Percentiles rank a stretch among this genome's conserved stretches.
Conservation (phyloP, 2,888 invertebrate species). For the Heliconius aoede region DNA sequence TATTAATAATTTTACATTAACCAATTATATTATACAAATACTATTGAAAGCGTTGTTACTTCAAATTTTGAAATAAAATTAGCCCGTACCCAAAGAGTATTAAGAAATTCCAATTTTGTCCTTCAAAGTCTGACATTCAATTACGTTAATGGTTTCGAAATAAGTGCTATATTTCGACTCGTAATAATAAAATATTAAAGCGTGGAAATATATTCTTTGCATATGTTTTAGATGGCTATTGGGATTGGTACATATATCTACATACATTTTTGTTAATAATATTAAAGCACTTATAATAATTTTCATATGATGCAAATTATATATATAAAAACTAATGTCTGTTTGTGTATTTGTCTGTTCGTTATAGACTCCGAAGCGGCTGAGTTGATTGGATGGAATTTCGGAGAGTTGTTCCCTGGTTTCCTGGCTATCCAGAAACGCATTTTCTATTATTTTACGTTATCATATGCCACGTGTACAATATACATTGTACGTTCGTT, state of each 20-base stretch:
- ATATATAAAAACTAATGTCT: neutral
- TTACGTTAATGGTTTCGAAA: slow-evolving; percentile 16
- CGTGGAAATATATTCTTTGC: neutral
- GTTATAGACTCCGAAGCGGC: too few relatives aligned
- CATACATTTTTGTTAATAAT: too few relatives aligned
- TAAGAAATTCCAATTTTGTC: slow-evolving; percentile 2
- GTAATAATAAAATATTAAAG: slow-evolving; percentile 7
- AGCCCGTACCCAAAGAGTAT: neutral
- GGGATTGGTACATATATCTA: too few relatives aligned
- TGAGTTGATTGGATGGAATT: too few relatives aligned
- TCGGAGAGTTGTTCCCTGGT: too few relatives aligned
- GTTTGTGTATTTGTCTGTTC: too few relatives aligned
- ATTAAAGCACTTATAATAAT: neutral
- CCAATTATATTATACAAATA: neutral
- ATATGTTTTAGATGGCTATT: neutral
- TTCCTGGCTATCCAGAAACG: too few relatives aligned
- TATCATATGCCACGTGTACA: neutral
- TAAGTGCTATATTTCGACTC: slow-evolving; percentile 3
- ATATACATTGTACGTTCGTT: neutral
- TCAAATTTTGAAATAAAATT: slow-evolving; percentile 9
- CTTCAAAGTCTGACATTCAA: slow-evolving; percentile 12
- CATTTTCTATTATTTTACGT: too few relatives aligned
- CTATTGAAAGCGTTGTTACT: neutral
- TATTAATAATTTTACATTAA: neutral
- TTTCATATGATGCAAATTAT: too few relatives aligned